Base-by-base conservation (phyloP, 1,140 invertebrate genomes). In the Apis dorsata region DNA sequence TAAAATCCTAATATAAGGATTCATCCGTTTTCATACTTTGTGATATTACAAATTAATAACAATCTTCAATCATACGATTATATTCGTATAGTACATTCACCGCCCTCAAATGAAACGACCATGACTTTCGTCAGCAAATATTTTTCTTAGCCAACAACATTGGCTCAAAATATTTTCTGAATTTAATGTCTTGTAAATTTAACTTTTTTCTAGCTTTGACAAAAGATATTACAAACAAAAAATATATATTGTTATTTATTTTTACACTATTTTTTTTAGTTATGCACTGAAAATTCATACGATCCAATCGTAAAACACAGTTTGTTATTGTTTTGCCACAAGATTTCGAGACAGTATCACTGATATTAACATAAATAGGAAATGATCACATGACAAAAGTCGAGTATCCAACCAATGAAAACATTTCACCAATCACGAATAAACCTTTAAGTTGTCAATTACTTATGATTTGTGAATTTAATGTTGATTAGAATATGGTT, bases 281-380 rank as follows among this genome's bases (percentile, higher is more conserved):
- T 55, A 79, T 68, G 79, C 70, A 79, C 80, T 49, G 65, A 65
- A 83, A 76, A 63, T 78, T 79, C 59, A 60, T 75, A 62, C 53
- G 65, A 68, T 34, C 11, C 62, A 60, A 57, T 59, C 63, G 66
- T 59, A 69, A 71, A 70, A 79, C 77, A 80, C 77, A 68, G 55
- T 88, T 90, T 91, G 89, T 91, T 90, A 91, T 92, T 92, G 90
- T 91, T 90, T 91, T 90, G 89, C 85, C 85, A 86, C 85, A 89
- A 90, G 90, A 91, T 89, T 79, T 73, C 79, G 86, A 85, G 87
- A 88, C 85, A 89, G 90, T 89, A 91, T 88, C 86, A 85, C 77
- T 85, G 80, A 84, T 85, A 86, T 90, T 87, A 90, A 83, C 86
- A 90, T 89, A 84, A 89, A 91, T 85, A 87, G 74, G 83, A 87